Conservation (phyloP, 2,113 vertebrate species). For the Empidonax alnorum region DNA sequence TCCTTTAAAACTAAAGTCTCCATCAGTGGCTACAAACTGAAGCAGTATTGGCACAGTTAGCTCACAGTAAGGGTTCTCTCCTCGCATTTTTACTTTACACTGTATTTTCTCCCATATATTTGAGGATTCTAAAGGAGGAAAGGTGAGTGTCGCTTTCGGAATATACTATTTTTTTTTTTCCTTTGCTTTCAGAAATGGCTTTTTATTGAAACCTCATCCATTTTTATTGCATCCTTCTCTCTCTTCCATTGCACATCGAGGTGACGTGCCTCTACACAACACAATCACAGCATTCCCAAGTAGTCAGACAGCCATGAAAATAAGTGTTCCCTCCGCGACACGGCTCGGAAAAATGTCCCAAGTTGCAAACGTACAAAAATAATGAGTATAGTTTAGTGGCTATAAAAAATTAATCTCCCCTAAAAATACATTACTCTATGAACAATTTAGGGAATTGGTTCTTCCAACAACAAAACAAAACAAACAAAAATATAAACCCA, state of each 20-base stretch:
- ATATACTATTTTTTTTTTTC: not conserved
- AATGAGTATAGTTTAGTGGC: constrained; percentile 76
- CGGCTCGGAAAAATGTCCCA: constrained; percentile 37
- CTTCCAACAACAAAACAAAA: not conserved
- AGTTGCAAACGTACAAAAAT: constrained; percentile 75
- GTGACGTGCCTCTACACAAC: constrained; percentile 9
- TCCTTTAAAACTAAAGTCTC: constrained; percentile 17
- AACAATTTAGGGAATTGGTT: constrained; percentile 47
- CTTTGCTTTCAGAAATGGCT: not conserved
- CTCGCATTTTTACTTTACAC: not conserved
- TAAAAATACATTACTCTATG: constrained; percentile 78
- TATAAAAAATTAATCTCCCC: constrained; percentile 75
- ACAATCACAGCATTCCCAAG: constrained; percentile 10
- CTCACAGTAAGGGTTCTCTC: constrained; percentile 52
- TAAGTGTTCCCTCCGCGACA: not conserved
- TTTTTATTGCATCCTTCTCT: not conserved
- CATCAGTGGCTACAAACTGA: constrained; percentile 34
- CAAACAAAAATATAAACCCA: too few relatives aligned
- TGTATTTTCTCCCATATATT: not conserved
- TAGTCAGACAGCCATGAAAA: constrained; percentile 42
- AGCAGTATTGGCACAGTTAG: constrained; percentile 66
- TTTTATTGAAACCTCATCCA: not conserved
- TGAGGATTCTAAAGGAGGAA: not conserved
- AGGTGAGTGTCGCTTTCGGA: not conserved
- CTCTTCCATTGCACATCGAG: not conserved